Conservation (phyloP, 1,140 invertebrate species). For the Euwallacea fornicatus region DNA sequence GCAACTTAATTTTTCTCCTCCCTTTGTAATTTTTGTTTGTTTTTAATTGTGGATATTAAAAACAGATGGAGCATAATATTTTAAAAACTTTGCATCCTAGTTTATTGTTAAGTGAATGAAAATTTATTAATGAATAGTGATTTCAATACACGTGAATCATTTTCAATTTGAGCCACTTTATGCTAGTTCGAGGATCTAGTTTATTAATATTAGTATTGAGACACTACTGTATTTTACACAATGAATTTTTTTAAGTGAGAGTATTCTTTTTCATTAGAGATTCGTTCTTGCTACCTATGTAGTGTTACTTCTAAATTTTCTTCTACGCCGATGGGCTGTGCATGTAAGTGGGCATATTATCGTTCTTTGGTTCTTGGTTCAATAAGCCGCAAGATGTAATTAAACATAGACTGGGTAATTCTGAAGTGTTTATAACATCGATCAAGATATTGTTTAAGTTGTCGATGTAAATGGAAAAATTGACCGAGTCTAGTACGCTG, state of each 20-base stretch:
- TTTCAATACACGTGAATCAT: too few species aligned
- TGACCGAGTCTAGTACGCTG: background rate
- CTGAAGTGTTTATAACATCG: background rate
- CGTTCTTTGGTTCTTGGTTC: background rate
- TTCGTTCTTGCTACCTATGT: background rate
- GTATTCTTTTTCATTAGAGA: background rate
- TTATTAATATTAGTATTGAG: background rate
- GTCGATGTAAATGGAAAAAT: background rate
- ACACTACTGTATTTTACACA: background rate
- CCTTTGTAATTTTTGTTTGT: too few species aligned
- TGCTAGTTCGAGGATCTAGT: background rate
- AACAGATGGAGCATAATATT: too few species aligned
- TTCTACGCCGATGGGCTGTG: slow-evolving; percentile 6
- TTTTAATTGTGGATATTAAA: too few species aligned
- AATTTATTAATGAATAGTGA: too few species aligned
- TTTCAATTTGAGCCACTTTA: too few species aligned
- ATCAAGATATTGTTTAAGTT: slow-evolving; percentile 7
- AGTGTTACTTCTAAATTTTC: background rate
- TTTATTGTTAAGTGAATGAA: too few species aligned
- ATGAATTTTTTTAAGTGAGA: background rate
- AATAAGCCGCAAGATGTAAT: slow-evolving; percentile 1
- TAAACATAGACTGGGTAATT: slow-evolving; percentile 2
- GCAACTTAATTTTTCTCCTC: too few species aligned
- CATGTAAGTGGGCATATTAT: slow-evolving; percentile 1
- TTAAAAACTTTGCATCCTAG: too few species aligned